Percentiles rank a stretch among this genome's conserved stretches.
Evolutionary conservation across 2,888 invertebrate genomes (phyloP).

Genomic region (Anagyrus pseudococci): DNA sequence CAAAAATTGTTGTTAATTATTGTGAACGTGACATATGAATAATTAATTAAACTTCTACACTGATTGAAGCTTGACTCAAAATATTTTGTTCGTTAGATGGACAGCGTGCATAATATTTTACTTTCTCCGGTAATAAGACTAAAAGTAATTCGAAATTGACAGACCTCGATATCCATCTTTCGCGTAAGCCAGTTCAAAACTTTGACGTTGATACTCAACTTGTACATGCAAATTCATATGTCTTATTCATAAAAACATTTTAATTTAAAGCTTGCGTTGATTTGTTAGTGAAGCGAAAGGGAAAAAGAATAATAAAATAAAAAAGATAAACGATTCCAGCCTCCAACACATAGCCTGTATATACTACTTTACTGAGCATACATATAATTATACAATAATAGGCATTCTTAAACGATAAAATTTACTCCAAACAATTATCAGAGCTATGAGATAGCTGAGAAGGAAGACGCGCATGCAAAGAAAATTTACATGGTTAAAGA

Average conservation of each 20-base stretch:
- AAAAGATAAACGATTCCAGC: slow-evolving; percentile 34
- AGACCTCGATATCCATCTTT: too few species aligned
- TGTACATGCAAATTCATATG: too few species aligned
- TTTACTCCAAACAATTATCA: slow-evolving; percentile 42
- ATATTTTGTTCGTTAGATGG: slow-evolving; percentile 18
- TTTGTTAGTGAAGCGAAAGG: not conserved
- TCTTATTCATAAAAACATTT: too few species aligned
- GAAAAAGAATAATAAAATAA: slow-evolving; percentile 2
- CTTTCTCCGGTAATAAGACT: too few species aligned
- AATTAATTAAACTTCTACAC: too few species aligned
- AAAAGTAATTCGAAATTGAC: too few species aligned
- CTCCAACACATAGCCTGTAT: slow-evolving; percentile 46
- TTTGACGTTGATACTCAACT: too few species aligned
- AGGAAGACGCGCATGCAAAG: slow-evolving; percentile 49
- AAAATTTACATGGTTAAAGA: slow-evolving; percentile 57
- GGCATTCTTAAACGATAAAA: slow-evolving; percentile 38
- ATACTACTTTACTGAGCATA: slow-evolving; percentile 45
- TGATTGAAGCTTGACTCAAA: not conserved
- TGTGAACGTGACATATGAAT: too few species aligned
- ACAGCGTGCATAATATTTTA: too few species aligned
- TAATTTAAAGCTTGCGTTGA: not conserved
- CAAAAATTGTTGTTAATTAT: too few species aligned
- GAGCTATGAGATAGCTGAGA: slow-evolving; percentile 58
- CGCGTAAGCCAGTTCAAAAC: too few species aligned
- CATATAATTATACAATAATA: slow-evolving; percentile 42